Base-by-base conservation (phyloP, 1,140 invertebrate genomes). In the Streblospio benedicti region DNA sequence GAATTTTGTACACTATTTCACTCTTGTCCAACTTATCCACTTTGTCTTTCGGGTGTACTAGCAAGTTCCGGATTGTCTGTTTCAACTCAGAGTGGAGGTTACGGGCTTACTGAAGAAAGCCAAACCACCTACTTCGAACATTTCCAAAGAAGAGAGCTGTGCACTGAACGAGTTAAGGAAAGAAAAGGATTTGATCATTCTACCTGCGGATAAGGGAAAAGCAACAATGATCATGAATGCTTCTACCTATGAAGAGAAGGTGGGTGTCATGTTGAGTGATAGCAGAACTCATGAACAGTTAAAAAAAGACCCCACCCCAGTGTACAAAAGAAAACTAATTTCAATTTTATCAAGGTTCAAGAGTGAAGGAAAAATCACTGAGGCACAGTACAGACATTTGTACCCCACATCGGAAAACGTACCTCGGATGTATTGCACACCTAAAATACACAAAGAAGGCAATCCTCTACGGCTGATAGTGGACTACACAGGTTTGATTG, bases 361-460 rank as follows among this genome's bases (percentile, higher is more conserved):
- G 43, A 49, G 49, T 2, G 43, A 57, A 23, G 43, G 30, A 9
- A 52, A 50, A 2, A 9, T 57, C 18, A 52, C 41, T 27, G 20
- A 49, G 16, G 14, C 16, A 25, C 38, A 23, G 33, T 44, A 57
- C 32, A 12, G 16, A 5, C 38, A n/a, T n/a, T 23, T 32, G 33
- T 57, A 57, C 43, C 55, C 55, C 49, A 50, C 55, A 18, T 14
- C 55, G 25, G 55, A 57, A 28, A 3, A n/a, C 6, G 27, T 35
- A 53, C 41, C 43, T 18, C 20, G 23, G 41, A 23, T 57, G 55
- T n/a, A n/a, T n/a, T n/a, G n/a, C n/a, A n/a, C n/a, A n/a, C n/a
- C n/a, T n/a, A n/a, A n/a, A n/a, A n/a, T n/a, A n/a, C n/a, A n/a
- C n/a, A n/a, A n/a, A n/a, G n/a, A n/a, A n/a, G n/a, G n/a, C n/a